Evolutionary conservation across 2,888 invertebrate species (phyloP), one percentile per base, ranked within the genome.

Genomic region (Lasioglossum malachurum): DNA sequence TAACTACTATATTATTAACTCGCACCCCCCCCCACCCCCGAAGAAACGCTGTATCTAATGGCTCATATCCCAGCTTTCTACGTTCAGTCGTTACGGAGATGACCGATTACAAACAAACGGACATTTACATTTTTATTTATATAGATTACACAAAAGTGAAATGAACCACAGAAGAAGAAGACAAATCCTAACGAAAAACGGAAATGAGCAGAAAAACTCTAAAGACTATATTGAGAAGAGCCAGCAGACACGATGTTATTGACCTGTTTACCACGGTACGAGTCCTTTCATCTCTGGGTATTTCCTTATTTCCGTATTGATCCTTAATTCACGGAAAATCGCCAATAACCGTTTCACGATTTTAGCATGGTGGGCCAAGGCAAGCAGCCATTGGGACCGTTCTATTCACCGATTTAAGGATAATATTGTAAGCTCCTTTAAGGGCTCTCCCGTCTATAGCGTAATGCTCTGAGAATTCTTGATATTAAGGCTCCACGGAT

Each of bases 401-500:
- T 16, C 75, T 74, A 84, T 84, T 57, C 81, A 49, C 53, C 75
- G 81, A 76, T 82, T 75, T 78, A 60, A 57, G 80, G 78, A 85
- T 86, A 78, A 80, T 80, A 69, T 69, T 75, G 78, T 82, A 87
- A 89, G 87, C 86, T 87, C 75, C 80, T 86, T 87, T 71, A 74
- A 87, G 49, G 74, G 67, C 57, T 46, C 69, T 23, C 69, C 69
- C n/a, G 71, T 64, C 60, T 75, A 75, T 53, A 41, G 44, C 27
- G 77, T 78, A 81, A 85, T 87, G 60, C 82, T 31, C 73, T 3
- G 69, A 81, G 77, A 87, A 85, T 84, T 83, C 80, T 76, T 84
- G 87, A 91, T 93, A 92, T 93, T 91, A 89, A 90, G 64, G 87
- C 91, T 86, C 83, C 90, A 82, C 90, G 82, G 89, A 91, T 91